Evolutionary conservation across 1,140 invertebrate genomes (phyloP).

Genomic region (Neoseiulus cucumeris): DNA sequence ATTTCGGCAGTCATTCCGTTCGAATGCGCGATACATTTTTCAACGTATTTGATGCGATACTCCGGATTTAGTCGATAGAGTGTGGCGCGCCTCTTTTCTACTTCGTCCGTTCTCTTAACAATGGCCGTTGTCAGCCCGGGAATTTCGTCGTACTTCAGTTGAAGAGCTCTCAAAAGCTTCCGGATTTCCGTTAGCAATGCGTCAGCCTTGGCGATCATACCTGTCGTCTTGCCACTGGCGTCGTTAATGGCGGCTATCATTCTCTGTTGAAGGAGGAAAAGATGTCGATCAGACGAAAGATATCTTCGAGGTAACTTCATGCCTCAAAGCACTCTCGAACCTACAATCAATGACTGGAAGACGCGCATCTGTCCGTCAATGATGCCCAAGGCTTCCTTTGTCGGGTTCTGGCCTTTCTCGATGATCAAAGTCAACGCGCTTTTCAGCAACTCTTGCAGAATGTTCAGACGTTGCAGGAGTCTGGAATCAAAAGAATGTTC

Average conservation of each 20-base stretch:
- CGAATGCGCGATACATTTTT: conserved; percentile 29
- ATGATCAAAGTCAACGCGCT: conserved; percentile 18
- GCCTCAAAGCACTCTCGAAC: not conserved
- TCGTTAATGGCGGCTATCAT: not conserved
- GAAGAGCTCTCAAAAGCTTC: not conserved
- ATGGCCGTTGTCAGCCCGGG: conserved; percentile 17
- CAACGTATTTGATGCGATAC: conserved; percentile 42
- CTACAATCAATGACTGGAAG: not conserved
- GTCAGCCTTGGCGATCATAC: not conserved
- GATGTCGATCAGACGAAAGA: not conserved
- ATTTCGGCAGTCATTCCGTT: not conserved
- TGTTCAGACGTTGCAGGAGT: conserved; percentile 15
- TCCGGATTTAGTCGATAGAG: conserved; percentile 41
- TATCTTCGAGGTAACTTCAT: not conserved
- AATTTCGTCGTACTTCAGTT: conserved; percentile 11
- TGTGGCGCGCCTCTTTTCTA: conserved; percentile 21
- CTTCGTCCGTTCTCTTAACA: conserved; percentile 22
- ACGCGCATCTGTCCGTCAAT: conserved; percentile 12
- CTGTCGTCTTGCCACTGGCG: not conserved
- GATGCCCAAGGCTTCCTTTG: conserved; percentile 14
- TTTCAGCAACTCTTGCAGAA: conserved; percentile 15
- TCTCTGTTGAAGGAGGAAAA: not conserved
- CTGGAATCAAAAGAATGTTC: not conserved
- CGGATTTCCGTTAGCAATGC: not conserved
- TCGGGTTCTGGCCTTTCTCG: conserved; percentile 19